Evolutionary conservation across 2,797 vertebrate genomes (phyloP).

Genomic region (Picus viridis): DNA sequence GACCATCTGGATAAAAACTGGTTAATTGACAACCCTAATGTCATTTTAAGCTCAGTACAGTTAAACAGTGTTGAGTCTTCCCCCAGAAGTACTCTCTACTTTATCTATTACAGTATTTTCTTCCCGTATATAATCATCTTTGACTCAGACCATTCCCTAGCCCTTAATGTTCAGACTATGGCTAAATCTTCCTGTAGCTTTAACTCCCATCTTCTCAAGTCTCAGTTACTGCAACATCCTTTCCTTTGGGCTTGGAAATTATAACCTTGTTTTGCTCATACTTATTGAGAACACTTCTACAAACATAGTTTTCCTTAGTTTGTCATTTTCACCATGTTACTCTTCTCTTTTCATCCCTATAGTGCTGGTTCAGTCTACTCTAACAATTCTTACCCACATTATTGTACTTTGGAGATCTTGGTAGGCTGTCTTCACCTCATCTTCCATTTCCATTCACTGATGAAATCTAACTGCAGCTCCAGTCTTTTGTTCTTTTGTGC

Average conservation of each 20-base stretch:
- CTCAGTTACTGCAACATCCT: conserved; percentile 50
- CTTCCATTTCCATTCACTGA: not conserved
- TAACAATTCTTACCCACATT: not conserved
- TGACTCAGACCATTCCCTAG: conserved; percentile 48
- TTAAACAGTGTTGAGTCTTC: conserved; percentile 8
- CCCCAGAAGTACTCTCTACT: conserved; percentile 28
- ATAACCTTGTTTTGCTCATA: conserved; percentile 32
- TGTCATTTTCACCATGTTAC: not conserved
- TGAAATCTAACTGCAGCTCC: not conserved
- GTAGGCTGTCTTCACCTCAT: not conserved
- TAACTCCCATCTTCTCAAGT: conserved; percentile 30
- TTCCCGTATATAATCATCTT: conserved; percentile 43
- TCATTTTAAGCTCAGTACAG: conserved; percentile 41
- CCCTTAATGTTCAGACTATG: conserved; percentile 16
- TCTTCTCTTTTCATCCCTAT: not conserved
- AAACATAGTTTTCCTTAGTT: conserved; percentile 27
- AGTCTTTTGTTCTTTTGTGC: not conserved
- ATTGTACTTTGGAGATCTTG: not conserved
- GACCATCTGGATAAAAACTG: conserved; percentile 62
- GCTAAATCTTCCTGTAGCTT: conserved; percentile 21
- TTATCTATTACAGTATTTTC: conserved; percentile 22
- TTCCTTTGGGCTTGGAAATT: conserved; percentile 57
- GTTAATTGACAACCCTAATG: conserved; percentile 53
- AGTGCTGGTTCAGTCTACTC: not conserved
- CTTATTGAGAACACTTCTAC: not conserved